Percentiles rank a stretch among this genome's conserved stretches.
phyloP scores from a whole-genome alignment of 1,140 invertebrate species.

The Drosophila funebris region DNA sequence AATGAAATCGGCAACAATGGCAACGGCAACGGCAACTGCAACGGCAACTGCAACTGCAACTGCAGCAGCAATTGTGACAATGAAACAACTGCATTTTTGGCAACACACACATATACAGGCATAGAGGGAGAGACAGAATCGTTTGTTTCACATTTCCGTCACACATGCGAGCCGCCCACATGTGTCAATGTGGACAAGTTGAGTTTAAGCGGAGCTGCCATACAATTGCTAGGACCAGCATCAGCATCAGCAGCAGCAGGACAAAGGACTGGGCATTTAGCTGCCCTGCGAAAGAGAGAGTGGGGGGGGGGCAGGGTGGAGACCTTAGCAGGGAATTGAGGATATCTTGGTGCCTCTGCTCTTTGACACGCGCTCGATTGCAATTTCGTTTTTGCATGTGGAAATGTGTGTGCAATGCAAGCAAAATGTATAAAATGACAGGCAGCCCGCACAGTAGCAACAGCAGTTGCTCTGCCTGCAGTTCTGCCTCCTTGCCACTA shows the following conservation, averaged over 20 bases:
- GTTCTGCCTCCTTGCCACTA: no score
- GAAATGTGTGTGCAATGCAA: conserved; percentile 33
- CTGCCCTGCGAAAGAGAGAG: conserved; percentile 28
- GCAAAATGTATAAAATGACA: conserved; percentile 70
- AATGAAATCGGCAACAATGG: conserved; percentile 28
- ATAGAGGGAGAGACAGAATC: background rate
- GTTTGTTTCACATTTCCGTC: conserved; percentile 79
- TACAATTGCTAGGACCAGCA: conserved; percentile 7
- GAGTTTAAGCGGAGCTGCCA: conserved; percentile 65
- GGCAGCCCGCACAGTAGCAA: conserved; percentile 36
- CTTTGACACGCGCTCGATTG: conserved; percentile 77
- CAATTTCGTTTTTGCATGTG: conserved; percentile 69
- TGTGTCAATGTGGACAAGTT: conserved; percentile 79
- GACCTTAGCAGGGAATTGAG: conserved; percentile 22
- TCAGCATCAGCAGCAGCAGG: conserved; percentile 22
- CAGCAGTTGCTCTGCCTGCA: background rate
- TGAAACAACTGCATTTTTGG: conserved; percentile 79
- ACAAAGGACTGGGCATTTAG: conserved; percentile 68
- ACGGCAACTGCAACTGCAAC: conserved; percentile 9
- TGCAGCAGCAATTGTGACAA: conserved; percentile 64
- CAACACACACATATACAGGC: conserved; percentile 25
- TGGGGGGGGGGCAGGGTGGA: background rate
- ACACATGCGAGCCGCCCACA: conserved; percentile 61
- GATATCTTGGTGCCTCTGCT: conserved; percentile 61
- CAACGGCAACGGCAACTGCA: conserved; percentile 39